A percentile compares a stretch with the other conserved stretches of the same genome.
These are phyloP conservation scores for Tribolium freemani DNA, from an alignment of 2,888 invertebrate species.

Conservation along the genomic window DNA sequence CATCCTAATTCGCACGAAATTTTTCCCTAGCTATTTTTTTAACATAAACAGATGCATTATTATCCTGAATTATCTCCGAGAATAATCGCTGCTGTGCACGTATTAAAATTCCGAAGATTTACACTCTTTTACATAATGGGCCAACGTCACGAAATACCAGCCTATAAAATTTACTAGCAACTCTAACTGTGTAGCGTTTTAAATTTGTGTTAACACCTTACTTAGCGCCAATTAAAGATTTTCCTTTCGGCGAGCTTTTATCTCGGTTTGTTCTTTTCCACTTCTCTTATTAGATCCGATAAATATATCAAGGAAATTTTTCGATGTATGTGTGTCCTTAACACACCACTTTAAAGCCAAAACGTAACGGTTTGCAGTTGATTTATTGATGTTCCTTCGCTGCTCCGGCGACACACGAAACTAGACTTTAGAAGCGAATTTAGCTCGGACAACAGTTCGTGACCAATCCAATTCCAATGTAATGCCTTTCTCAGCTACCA, in stretches of 20 bases:
- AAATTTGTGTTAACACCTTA: conserved; percentile 33
- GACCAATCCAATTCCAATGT: conserved; percentile 34
- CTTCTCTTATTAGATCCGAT: conserved; percentile 1
- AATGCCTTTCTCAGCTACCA: conserved; percentile 24
- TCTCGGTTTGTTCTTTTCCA: not conserved
- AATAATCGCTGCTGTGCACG: conserved; percentile 13
- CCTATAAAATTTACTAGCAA: conserved; percentile 35
- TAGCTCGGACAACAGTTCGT: conserved; percentile 39
- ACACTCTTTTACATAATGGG: conserved; percentile 36
- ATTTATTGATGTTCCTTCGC: conserved; percentile 41
- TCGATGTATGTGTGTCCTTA: conserved; percentile 21
- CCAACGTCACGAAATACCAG: conserved; percentile 31
- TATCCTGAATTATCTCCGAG: conserved; percentile 5
- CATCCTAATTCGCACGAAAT: not conserved
- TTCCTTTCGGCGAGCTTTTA: not conserved
- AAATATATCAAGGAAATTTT: conserved; percentile 18
- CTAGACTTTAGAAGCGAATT: conserved; percentile 39
- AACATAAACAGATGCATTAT: conserved; percentile 19
- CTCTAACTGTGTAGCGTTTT: conserved; percentile 8
- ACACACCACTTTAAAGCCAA: conserved; percentile 40
- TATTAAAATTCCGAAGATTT: conserved; percentile 37
- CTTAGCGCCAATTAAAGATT: conserved; percentile 15
- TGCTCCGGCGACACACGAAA: conserved; percentile 38
- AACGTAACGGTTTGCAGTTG: conserved; percentile 42
- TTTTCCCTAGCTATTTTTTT: not conserved